A percentile compares a stretch with the other conserved stretches of the same genome.
Evolutionary conservation across 2,888 invertebrate genomes (phyloP).

Genomic region (Campaea margaritaria): DNA sequence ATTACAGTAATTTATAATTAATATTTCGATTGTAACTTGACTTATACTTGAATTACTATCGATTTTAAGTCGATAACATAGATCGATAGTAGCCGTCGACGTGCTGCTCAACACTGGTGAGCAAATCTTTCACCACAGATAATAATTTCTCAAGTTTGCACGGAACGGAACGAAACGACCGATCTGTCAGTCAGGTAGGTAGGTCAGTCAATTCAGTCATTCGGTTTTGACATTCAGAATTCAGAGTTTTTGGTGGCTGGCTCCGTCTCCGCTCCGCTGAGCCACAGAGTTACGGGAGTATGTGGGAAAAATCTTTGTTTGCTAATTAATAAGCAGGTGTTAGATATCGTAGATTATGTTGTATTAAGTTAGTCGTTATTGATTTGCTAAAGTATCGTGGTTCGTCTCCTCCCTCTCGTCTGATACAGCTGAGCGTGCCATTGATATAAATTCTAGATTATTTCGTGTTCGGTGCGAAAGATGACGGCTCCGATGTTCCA

Average conservation of each 20-base stretch:
- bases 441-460: conserved; percentile 67
- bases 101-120: too few species aligned
- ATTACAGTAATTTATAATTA: too few species aligned
- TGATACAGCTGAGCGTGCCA: conserved; percentile 53
- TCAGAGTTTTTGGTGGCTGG: conserved; percentile 57
- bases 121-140: too few species aligned
- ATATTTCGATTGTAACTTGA: too few species aligned
- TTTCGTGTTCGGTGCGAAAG: conserved; percentile 68
- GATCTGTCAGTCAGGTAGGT: too few species aligned
- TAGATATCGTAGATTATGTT: conserved; percentile 59
- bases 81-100: too few species aligned
- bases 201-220: conserved; percentile 11
- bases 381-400: conserved; percentile 55
- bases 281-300: conserved; percentile 42
- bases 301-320: conserved; percentile 67
- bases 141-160: too few species aligned
- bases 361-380: conserved; percentile 60
- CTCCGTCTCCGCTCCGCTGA: conserved; percentile 48
- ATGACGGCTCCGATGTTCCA: conserved; percentile 71
- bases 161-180: too few species aligned
- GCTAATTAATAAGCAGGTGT: conserved; percentile 61
- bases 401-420: conserved; percentile 35
- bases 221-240: conserved; percentile 47
- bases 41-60: too few species aligned
- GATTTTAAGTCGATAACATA: too few species aligned